Conservation (phyloP, 2,888 invertebrate species). For the Tipula lateralis region DNA sequence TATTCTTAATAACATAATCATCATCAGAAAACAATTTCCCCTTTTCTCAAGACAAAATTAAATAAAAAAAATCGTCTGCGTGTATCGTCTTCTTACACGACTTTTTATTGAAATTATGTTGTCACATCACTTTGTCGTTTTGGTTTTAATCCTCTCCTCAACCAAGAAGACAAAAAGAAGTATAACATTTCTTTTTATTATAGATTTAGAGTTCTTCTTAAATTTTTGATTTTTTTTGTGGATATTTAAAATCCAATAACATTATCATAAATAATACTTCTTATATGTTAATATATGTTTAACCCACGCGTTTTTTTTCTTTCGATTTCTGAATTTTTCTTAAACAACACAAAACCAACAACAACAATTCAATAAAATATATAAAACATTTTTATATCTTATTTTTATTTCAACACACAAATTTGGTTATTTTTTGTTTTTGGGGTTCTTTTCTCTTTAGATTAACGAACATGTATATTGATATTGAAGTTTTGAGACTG, state of each 20-base stretch:
- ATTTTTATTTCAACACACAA: slow-evolving; percentile 13
- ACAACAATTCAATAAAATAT: not conserved
- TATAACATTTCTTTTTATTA: slow-evolving; percentile 28
- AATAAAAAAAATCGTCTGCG: not conserved
- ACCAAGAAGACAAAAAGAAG: not conserved
- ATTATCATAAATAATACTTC: slow-evolving; percentile 28
- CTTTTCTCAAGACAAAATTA: not conserved
- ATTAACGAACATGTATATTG: slow-evolving; percentile 12
- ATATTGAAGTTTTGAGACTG: not conserved
- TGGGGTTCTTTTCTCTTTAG: not conserved
- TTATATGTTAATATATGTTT: slow-evolving; percentile 3
- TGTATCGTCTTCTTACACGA: slow-evolving; percentile 11
- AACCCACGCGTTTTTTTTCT: not conserved
- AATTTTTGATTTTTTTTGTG: not conserved
- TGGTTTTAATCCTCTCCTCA: slow-evolving; percentile 19
- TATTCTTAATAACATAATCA: not conserved
- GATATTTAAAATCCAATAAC: slow-evolving; percentile 28
- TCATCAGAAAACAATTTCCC: slow-evolving; percentile 2
- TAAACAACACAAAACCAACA: not conserved
- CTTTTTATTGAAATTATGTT: slow-evolving; percentile 13
- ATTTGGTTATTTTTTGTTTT: not conserved
- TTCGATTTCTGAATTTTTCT: not conserved
- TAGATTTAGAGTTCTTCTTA: slow-evolving; percentile 26
- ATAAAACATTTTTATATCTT: slow-evolving; percentile 20
- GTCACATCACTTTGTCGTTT: slow-evolving; percentile 24